Evolutionary conservation across 2,113 vertebrate species (phyloP), one percentile per base, ranked within the genome.

Genomic region (Cathartes aura): DNA sequence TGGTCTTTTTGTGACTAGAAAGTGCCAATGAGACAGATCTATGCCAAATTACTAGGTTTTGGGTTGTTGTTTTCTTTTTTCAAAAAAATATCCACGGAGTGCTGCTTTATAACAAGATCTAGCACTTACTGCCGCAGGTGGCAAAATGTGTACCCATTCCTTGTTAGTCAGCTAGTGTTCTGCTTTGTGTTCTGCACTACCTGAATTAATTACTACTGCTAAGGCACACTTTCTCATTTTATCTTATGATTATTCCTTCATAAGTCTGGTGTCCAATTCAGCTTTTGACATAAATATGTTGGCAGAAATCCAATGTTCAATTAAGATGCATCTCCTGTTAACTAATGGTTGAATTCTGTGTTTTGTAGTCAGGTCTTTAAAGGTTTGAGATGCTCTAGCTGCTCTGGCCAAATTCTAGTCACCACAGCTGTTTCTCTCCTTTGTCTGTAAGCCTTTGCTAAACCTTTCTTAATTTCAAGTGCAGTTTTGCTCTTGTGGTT

Each of bases 261-360:
- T 59, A 85, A 79, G 8, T 45, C 87, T 87, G 36, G 18, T 72
- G 63, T 89, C 63, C 91, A 94, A 97, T 95, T 96, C 95, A 76
- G 32, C 62, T 90, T 95, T 94, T 86, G 66, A 70, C 53, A 88
- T 80, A 97, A 96, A 55, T 79, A 86, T 38, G 42, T 70, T 97
- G 93, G 78, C 95, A 96, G 67, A 59, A 45, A 56, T 89, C 85
- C 90, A 96, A 7, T 66, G 59, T 74, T 96, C 90, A 98, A 90
- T 95, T 96, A 96, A 86, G 91, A 93, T 80, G 59, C 59, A 55
- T 91, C 71, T 97, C 42, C 59, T 87, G 36, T 94, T 94, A 98
- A 95, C 80, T 84, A 86, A 88, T 86, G 58, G 80, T 60, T 96
- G 83, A 87, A 75, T 97, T 90, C 74, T 94, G 63, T 73, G 71